Percentiles rank a stretch among this genome's conserved stretches.
phyloP scores from a whole-genome alignment of 2,797 vertebrate genomes.

The Fratercula arctica region DNA sequence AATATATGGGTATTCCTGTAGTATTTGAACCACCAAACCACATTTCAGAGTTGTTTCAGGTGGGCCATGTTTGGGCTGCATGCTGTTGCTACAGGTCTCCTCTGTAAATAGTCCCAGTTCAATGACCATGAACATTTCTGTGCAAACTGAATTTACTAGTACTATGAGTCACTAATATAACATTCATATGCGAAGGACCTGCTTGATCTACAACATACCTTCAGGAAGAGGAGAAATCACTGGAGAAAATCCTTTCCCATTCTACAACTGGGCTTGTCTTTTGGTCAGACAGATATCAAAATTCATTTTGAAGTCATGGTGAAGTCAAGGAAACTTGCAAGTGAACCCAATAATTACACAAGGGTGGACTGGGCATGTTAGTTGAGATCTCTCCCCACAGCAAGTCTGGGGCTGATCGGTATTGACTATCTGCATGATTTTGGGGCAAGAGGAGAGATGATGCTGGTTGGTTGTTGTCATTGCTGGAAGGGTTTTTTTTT shows the following conservation, averaged over 20 bases:
- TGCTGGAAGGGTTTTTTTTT: neutral
- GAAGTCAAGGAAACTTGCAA: neutral
- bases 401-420: neutral
- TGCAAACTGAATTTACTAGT: neutral
- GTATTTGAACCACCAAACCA: neutral
- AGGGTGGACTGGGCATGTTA: neutral
- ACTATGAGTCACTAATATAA: neutral
- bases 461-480: neutral
- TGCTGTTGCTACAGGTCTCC: neutral
- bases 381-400: neutral
- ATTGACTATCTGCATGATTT: neutral
- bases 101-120: neutral
- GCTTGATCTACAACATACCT: neutral
- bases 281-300: neutral
- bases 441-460: neutral
- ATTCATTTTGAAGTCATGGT: neutral
- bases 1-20: neutral
- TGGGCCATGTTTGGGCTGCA: neutral
- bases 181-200: neutral
- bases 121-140: neutral
- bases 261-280: neutral
- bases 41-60: neutral
- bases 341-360: neutral
- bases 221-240: neutral
- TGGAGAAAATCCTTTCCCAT: neutral